Conservation (phyloP, 2,797 vertebrate genomes). For the Momotus momota region DNA sequence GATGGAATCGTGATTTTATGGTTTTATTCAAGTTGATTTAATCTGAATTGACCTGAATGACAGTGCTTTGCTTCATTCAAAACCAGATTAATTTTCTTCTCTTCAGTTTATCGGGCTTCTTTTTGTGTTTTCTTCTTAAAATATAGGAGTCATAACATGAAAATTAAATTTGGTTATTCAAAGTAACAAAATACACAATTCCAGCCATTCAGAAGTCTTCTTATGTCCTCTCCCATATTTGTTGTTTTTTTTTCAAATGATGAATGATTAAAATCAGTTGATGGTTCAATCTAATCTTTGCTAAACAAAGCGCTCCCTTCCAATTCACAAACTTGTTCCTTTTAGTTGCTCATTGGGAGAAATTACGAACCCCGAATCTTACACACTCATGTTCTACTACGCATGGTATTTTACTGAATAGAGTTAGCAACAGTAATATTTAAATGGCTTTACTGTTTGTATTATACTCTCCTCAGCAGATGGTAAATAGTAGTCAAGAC, state of each 20-base stretch:
- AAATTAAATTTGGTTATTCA: not conserved
- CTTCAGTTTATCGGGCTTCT: not conserved
- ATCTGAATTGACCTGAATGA: not conserved
- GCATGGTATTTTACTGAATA: not conserved
- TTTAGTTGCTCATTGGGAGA: not conserved
- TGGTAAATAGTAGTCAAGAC: not conserved
- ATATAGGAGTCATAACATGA: not conserved
- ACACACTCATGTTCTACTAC: not conserved
- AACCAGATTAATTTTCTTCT: not conserved
- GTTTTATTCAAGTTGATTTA: not conserved
- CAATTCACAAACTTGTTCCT: not conserved
- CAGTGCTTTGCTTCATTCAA: not conserved
- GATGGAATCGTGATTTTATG: not conserved
- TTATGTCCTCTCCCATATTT: too few species aligned
- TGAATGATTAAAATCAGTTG: not conserved
- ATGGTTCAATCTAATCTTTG: not conserved
- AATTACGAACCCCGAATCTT: not conserved
- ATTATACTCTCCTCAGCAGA: not conserved
- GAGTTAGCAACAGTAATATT: not conserved
- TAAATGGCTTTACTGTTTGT: not conserved
- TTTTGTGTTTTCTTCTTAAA: not conserved
- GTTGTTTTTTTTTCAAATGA: not conserved
- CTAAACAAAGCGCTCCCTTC: not conserved
- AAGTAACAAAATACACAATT: accelerated
- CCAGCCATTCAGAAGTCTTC: not conserved